These are phyloP conservation scores for Drosophila parvula DNA, from an alignment of 1,140 invertebrate species.

Conservation along the genomic window DNA sequence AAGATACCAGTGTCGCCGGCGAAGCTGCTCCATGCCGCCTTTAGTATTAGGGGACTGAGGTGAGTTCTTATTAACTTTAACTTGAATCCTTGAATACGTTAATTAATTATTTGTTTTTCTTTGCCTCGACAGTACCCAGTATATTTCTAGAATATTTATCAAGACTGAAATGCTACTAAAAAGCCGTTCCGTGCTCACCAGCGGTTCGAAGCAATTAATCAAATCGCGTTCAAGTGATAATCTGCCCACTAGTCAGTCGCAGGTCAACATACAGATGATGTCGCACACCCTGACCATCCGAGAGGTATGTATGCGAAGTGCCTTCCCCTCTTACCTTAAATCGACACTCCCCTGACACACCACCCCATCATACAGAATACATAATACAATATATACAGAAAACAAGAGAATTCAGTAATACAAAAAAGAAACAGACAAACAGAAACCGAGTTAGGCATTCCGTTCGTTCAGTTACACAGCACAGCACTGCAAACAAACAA, in stretches of 20 bases:
- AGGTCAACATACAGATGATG: constrained; percentile 96
- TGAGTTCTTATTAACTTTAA: no score
- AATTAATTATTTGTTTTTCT: background rate
- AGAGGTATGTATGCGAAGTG: constrained; percentile 88
- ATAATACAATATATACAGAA: background rate
- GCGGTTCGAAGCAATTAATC: constrained; percentile 88
- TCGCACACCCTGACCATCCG: constrained; percentile 95
- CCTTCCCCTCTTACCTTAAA: background rate
- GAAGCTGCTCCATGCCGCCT: constrained; percentile 94
- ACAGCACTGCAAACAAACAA: constrained; percentile 30
- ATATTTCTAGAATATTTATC: constrained; percentile 95
- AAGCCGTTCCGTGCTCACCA: constrained; percentile 89
- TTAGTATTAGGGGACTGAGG: constrained; percentile 94
- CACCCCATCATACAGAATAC: constrained; percentile 21
- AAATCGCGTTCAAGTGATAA: constrained; percentile 93
- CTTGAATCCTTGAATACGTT: background rate
- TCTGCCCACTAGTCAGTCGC: constrained; percentile 94
- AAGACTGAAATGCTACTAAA: constrained; percentile 96
- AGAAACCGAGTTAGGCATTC: constrained; percentile 49
- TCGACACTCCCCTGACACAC: constrained; percentile 4
- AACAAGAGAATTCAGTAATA: constrained; percentile 1
- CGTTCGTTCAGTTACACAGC: constrained; percentile 32
- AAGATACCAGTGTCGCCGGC: constrained; percentile 94
- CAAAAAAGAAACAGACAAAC: constrained; percentile 40
- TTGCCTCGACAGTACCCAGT: constrained; percentile 88